These are phyloP conservation scores for Euthynnus affinis DNA, from an alignment of 2,797 vertebrate genomes.

Conservation along the genomic window DNA sequence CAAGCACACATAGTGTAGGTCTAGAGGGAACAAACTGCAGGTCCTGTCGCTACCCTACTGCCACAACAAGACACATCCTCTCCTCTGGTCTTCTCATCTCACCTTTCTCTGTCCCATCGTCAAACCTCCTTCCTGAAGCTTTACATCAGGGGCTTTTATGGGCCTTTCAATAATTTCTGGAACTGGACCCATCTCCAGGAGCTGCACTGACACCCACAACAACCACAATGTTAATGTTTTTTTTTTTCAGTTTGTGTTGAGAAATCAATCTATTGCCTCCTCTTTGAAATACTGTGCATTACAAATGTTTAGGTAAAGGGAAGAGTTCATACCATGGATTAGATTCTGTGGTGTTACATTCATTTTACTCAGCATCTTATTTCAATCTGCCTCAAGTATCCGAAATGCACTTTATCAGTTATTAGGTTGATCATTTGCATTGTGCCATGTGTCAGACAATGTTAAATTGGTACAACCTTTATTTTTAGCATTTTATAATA, in stretches of 20 bases:
- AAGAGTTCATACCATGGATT: neutral
- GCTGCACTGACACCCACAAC: constrained; percentile 23
- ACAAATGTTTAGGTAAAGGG: constrained; percentile 3
- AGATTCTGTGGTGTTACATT: constrained; percentile 19
- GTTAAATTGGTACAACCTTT: constrained; percentile 41
- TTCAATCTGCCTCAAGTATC: constrained; percentile 60
- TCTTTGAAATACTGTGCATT: constrained; percentile 24
- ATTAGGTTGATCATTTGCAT: constrained; percentile 25
- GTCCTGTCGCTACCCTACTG: constrained; percentile 22
- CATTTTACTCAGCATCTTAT: constrained; percentile 13
- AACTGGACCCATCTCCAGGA: constrained; percentile 29
- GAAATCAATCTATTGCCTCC: constrained; percentile 12
- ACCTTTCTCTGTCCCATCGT: neutral
- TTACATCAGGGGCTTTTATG: constrained; percentile 21
- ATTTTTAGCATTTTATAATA: constrained; percentile 46
- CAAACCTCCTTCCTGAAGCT: constrained; percentile 21
- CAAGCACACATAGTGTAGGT: constrained; percentile 31
- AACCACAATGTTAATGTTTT: neutral
- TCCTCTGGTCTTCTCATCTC: constrained; percentile 2
- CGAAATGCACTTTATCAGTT: constrained; percentile 70
- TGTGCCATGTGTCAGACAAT: constrained; percentile 21
- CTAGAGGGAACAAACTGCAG: constrained; percentile 13
- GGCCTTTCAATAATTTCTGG: constrained; percentile 52
- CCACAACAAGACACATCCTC: constrained; percentile 23
- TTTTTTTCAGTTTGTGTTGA: constrained; percentile 15